These are phyloP conservation scores for Eulemur macaco DNA, from an alignment of 2,113 vertebrate species.

Conservation along the genomic window DNA sequence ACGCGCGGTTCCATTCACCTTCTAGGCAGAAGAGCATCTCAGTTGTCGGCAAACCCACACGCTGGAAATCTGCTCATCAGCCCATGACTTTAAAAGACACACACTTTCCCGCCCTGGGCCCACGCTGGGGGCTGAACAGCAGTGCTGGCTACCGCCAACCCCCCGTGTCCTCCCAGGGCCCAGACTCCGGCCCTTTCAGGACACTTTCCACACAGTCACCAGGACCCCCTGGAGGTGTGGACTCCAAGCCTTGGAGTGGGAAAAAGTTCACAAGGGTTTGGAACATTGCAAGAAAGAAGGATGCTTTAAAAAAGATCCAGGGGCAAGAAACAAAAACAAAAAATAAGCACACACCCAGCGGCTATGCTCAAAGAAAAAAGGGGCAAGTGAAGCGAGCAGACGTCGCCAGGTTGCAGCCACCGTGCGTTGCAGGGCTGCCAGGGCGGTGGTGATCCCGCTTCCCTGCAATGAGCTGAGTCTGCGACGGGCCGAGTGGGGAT, in stretches of 20 bases:
- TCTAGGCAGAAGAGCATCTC: background rate
- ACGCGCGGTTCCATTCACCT: background rate
- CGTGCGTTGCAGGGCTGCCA: accelerated
- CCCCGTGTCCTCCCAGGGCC: background rate
- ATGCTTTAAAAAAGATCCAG: background rate
- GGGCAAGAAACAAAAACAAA: background rate
- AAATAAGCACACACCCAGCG: background rate
- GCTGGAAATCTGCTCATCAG: background rate
- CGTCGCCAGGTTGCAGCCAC: background rate
- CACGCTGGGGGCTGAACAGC: background rate
- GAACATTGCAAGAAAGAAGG: background rate
- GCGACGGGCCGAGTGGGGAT: no score
- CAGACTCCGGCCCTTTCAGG: background rate
- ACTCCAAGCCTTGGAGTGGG: background rate
- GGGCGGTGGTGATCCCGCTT: accelerated
- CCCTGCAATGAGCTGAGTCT: background rate
- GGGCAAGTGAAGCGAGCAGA: background rate
- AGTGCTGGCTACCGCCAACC: background rate
- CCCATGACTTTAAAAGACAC: background rate
- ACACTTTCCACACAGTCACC: background rate
- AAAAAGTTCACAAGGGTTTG: background rate
- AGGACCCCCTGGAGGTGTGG: background rate
- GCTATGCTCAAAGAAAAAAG: background rate
- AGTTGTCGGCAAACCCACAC: background rate
- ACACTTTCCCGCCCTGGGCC: background rate